Evolutionary conservation across 2,888 invertebrate species (phyloP), one percentile per base, ranked within the genome.

Genomic region (Acanthopleura granulata): DNA sequence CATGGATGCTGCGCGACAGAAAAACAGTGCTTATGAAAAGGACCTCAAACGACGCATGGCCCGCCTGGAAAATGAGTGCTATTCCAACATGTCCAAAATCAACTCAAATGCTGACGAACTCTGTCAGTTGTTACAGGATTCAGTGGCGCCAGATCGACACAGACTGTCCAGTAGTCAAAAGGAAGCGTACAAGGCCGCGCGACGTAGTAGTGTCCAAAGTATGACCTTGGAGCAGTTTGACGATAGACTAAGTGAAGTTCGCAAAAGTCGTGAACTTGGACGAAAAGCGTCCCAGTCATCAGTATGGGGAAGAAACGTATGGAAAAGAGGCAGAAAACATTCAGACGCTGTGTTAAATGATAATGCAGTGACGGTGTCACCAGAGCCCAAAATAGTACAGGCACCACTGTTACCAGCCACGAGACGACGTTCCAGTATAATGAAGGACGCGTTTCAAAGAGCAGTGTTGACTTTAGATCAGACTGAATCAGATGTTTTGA

Each of bases 1-100:
- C 1, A 75, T 76, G 69, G 78, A 78, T 40, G 72, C 72, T 49
- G 78, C 78, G 14, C 73, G 75, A 27, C 51, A 66, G 62, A 69
- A 72, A 30, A 78, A 78, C 62, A 70, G 70, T 25, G 30, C 75
- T 25, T 72, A 76, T 3, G 74, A 78, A 57, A 73, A 72, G 51
- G 49, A 72, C 27, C 74, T 78, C n/a, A 51, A 71, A 18, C 61
- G 69, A 27, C 49, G 51, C 9, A 50, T 69, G 3, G 50, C 50
- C 4, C 22, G 40, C 12, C 25, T 75, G 9, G 61, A 73, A 27
- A 16, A 25, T 9, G 61, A 73, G 62, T 15, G 62, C 16, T 50
- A 49, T 22, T 30, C 72, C 18, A 61, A 12, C 16, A n/a, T 50
- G 9, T 66, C 72, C 25, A 75, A 73, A 73, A 29, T 75, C 50